Evolutionary conservation across 2,888 invertebrate species (phyloP).

Genomic region (Drosophila picticornis): DNA sequence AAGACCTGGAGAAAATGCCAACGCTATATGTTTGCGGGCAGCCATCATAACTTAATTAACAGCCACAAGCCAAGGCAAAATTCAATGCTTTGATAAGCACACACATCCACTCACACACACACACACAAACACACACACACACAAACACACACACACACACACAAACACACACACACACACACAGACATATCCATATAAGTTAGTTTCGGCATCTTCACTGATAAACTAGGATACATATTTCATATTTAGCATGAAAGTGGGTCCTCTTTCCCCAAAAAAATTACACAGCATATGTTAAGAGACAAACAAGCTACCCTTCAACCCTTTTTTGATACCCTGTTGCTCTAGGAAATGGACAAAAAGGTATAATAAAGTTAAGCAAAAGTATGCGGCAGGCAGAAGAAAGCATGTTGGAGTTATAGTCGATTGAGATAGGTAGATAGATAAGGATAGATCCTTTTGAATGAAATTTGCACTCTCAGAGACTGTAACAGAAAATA

Average conservation of each 20-base stretch:
- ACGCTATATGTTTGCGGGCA: constrained; percentile 64
- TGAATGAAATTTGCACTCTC: background rate
- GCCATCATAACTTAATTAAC: constrained; percentile 82
- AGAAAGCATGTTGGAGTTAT: background rate
- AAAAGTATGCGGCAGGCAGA: background rate
- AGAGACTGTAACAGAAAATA: background rate
- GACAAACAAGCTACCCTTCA: constrained; percentile 58
- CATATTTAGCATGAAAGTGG: constrained; percentile 34
- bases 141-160: no score
- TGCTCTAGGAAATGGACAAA: background rate
- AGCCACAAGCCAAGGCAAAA: constrained; percentile 64
- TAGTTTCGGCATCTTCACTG: constrained; percentile 41
- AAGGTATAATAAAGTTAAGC: no score
- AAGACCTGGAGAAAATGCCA: constrained; percentile 46
- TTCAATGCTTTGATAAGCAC: constrained; percentile 61
- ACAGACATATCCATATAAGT: background rate
- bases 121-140: constrained; percentile 19
- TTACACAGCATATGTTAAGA: constrained; percentile 71
- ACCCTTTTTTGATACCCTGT: constrained; percentile 26
- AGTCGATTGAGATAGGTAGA: background rate
- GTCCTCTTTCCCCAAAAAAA: constrained; percentile 31
- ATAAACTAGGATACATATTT: constrained; percentile 70
- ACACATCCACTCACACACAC: constrained; percentile 13
- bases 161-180: constrained; percentile 22
- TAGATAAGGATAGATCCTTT: no score